Evolutionary conservation across 1,140 invertebrate species (phyloP), one percentile per base, ranked within the genome.

Genomic region (Platyscapa corneri): DNA sequence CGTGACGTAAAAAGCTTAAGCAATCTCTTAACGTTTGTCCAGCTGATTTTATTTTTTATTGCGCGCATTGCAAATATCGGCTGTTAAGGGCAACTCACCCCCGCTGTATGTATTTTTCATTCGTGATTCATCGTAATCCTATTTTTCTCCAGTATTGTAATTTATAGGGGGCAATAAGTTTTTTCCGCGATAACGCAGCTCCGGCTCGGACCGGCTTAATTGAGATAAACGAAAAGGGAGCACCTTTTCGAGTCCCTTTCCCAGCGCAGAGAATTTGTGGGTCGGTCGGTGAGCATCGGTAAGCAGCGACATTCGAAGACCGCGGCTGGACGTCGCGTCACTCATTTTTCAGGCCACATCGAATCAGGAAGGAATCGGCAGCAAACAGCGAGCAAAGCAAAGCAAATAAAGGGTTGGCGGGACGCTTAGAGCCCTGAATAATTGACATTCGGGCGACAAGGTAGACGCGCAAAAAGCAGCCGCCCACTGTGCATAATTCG

Each of bases 331-430:
- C 67, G 18, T 32, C 65, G 34, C 14, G 32, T 16, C 18, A 16
- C 14, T 72, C 16, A 72, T 72, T 72, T 72, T 20, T 72, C 37
- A 72, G 39, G 6, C 34, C 32, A 16, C 67, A 20, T 39, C 67
- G 67, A 72, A 39, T 72, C 39, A 72, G 39, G 34, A 72, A 72
- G 32, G 67, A 72, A 72, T 72, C 39, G 67, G 70, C 70, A 74
- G n/a, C 70, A 42, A n/a, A 72, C 34, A 23, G 7, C 10, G 3
- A 0, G 37, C 6, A 42, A 37, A 74, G 70, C 70, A 42, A 27
- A 42, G 37, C 7, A n/a, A 5, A 32, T 16, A 7, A 34, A 70
- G 67, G 18, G 30, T 70, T n/a, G 67, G 67, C 67, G 56, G 3
- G 7, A n/a, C 20, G 10, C 56, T 46, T 46, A 30, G 30, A 46